These are phyloP conservation scores for Pyxicephalus adspersus DNA, from an alignment of 2,113 vertebrate species.

Conservation along the genomic window DNA sequence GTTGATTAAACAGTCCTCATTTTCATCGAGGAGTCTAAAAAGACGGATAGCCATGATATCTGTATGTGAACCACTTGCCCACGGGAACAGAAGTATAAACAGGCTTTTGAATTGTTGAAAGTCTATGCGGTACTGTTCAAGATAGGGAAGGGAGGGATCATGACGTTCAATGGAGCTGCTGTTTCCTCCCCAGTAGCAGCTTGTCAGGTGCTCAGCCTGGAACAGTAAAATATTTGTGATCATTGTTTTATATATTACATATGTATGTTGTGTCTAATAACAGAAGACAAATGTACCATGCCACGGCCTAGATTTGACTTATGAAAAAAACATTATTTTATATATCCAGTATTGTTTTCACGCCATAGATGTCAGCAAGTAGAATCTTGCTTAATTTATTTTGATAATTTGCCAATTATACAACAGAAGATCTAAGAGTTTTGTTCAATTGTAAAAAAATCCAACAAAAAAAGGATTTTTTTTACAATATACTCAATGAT, in stretches of 20 bases:
- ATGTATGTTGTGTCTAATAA: too few species aligned
- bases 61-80: constrained; percentile 87
- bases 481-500: too few species aligned
- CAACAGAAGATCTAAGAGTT: too few species aligned
- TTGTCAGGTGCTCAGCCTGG: constrained; percentile 94
- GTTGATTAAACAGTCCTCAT: constrained; percentile 91
- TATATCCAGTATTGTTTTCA: too few species aligned
- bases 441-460: too few species aligned
- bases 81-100: constrained; percentile 89
- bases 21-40: constrained; percentile 90
- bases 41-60: constrained; percentile 85
- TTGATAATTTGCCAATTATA: too few species aligned
- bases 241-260: not conserved
- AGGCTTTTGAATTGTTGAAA: constrained; percentile 94
- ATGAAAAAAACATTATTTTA: too few species aligned
- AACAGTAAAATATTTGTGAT: constrained; percentile 17
- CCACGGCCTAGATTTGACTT: too few species aligned
- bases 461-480: too few species aligned
- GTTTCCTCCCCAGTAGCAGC: constrained; percentile 97
- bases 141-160: constrained; percentile 95
- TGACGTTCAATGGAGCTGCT: constrained; percentile 90
- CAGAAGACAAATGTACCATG: too few species aligned
- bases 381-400: too few species aligned
- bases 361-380: too few species aligned
- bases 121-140: constrained; percentile 97